Evolutionary conservation across 2,888 invertebrate species (phyloP).

Genomic region (Callyntrura guangdongensis): DNA sequence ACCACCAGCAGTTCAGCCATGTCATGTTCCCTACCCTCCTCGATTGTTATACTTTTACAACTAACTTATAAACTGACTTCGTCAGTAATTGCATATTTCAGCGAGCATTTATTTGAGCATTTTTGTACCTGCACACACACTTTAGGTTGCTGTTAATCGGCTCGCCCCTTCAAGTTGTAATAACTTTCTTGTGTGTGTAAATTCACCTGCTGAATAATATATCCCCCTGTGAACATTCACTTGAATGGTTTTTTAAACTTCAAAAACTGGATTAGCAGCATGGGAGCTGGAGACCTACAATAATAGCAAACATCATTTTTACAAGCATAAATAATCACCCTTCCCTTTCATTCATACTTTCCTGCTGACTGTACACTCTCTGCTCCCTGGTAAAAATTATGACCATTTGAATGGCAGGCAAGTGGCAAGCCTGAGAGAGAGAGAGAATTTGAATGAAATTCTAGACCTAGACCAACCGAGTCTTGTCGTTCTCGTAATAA

Average conservation of each 20-base stretch:
- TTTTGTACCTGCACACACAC: not conserved
- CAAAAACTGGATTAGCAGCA: slow-evolving; percentile 44
- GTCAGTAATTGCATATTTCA: too few species aligned
- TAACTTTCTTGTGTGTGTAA: slow-evolving; percentile 1
- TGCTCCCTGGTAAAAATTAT: not conserved
- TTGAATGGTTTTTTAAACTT: slow-evolving; percentile 11
- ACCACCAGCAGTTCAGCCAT: too few species aligned
- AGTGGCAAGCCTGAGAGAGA: not conserved
- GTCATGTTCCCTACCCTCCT: not conserved
- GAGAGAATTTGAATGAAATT: not conserved
- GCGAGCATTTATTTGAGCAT: too few species aligned
- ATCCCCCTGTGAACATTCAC: slow-evolving; percentile 54
- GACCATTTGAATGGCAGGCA: not conserved
- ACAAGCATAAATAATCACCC: not conserved
- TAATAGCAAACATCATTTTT: not conserved
- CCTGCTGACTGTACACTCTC: not conserved
- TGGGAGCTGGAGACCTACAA: not conserved
- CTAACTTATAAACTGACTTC: not conserved
- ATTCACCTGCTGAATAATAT: not conserved
- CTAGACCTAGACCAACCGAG: slow-evolving; percentile 39
- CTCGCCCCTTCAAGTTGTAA: not conserved
- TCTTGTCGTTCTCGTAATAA: not conserved
- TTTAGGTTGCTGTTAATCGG: not conserved
- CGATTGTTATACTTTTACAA: not conserved
- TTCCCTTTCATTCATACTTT: slow-evolving; percentile 25